Evolutionary conservation across 1,140 invertebrate genomes (phyloP), one percentile per base, ranked within the genome.

Genomic region (Drosophila persimilis): DNA sequence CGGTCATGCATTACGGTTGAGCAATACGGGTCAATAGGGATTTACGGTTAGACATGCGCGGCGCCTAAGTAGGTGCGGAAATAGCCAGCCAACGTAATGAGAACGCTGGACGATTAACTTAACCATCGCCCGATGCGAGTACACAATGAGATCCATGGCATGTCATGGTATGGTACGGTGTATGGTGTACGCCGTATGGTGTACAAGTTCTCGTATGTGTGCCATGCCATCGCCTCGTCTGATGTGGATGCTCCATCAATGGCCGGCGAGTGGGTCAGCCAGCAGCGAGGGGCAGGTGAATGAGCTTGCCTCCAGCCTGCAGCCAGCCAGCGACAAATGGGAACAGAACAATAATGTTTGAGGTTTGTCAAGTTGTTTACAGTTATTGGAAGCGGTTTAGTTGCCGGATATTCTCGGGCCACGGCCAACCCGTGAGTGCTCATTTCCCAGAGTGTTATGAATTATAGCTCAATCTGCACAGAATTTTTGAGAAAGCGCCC

Each of bases 1-100:
- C 54, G 59, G 59, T 62, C 50, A 62, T 45, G 59, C 65, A 69
- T 56, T 63, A 59, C 60, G 45, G 65, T 69, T 69, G 65, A 17
- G 65, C 55, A 69, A 69, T 69, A 45, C 63, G 39, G 65, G 65
- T 69, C 65, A 69, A 69, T 69, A 69, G 65, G 63, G 65, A 69
- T 70, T 62, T 62, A 62, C 59, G 59, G 59, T 62, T 70, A 70
- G 63, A 69, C 66, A 70, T 51, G 51, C 24, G 24, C 24, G 24
- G 24, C 31, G 8, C 31, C 31, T 57, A 70, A 70, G 66, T 69
- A 69, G 64, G 63, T 70, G 66, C 66, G 66, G 66, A 70, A 70
- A 70, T 69, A 24, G 64, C 52, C 35, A 35, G 61, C 44, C 4
- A 48, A 31, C 20, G 64, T 45, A 70, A 70, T 70, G 66, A 69